A percentile compares a stretch with the other conserved stretches of the same genome.
These are phyloP conservation scores for Promerops cafer DNA, from an alignment of 2,113 vertebrate genomes.

Conservation along the genomic window DNA sequence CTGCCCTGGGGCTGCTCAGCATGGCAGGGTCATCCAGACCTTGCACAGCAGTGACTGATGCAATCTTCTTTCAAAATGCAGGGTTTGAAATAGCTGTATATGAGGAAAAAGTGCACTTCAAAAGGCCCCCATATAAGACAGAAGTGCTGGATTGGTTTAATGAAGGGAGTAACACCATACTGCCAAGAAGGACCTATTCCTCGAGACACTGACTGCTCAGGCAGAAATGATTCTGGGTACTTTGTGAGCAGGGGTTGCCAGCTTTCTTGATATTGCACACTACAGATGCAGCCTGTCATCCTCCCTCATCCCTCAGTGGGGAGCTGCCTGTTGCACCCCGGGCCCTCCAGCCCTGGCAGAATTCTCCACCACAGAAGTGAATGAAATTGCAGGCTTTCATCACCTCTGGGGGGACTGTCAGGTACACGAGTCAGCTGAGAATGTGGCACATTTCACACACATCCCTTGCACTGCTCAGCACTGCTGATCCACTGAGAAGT, in stretches of 20 bases:
- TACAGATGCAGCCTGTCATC: rapidly evolving
- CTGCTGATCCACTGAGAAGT: rapidly evolving
- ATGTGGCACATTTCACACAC: background rate
- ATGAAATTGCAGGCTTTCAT: background rate
- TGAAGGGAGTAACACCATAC: rapidly evolving
- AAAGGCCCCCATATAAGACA: background rate
- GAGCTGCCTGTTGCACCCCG: rapidly evolving
- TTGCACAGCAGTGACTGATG: background rate
- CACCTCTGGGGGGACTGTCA: background rate
- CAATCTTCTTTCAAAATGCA: background rate
- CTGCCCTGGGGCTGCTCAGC: background rate
- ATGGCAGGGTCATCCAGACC: background rate
- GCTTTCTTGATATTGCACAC: background rate
- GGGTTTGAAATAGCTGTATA: background rate
- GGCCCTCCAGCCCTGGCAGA: background rate
- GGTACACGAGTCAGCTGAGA: background rate
- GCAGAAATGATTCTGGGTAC: background rate
- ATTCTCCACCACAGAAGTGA: background rate
- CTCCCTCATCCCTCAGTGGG: rapidly evolving
- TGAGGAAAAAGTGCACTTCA: background rate
- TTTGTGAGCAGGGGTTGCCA: background rate
- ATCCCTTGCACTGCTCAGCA: rapidly evolving
- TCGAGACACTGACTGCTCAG: background rate
- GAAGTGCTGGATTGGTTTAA: background rate
- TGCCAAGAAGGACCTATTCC: background rate